Evolutionary conservation across 2,113 vertebrate species (phyloP).

Genomic region (Nesogale talazaci): DNA sequence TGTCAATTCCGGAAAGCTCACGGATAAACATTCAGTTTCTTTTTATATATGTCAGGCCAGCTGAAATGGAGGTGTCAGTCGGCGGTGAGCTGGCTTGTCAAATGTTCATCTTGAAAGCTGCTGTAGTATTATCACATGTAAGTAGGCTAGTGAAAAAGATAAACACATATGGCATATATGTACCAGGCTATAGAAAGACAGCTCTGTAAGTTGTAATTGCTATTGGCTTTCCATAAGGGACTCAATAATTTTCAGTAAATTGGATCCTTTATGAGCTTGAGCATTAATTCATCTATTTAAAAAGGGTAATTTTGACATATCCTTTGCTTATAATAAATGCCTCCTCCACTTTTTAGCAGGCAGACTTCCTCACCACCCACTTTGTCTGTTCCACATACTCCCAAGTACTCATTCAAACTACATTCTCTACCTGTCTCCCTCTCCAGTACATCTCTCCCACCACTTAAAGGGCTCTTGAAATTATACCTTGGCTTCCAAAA

Average conservation of each 20-base stretch:
- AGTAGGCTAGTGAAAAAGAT: constrained; percentile 81
- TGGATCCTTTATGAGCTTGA: constrained; percentile 77
- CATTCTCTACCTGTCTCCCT: constrained; percentile 61
- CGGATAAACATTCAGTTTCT: constrained; percentile 84
- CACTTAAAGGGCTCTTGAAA: not conserved
- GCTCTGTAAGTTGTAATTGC: constrained; percentile 76
- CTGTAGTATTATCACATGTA: constrained; percentile 78
- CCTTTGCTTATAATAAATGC: constrained; percentile 81
- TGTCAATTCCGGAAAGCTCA: constrained; percentile 84
- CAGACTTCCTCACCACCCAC: constrained; percentile 80
- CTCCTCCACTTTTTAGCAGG: constrained; percentile 80
- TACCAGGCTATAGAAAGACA: constrained; percentile 68
- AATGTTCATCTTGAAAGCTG: constrained; percentile 82
- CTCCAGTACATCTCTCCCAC: not conserved
- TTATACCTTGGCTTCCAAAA: not conserved
- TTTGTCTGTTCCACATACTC: constrained; percentile 60
- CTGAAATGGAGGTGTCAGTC: constrained; percentile 84
- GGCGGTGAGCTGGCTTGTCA: constrained; percentile 80
- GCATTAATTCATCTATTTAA: constrained; percentile 84
- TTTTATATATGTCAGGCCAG: constrained; percentile 84
- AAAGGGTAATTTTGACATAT: constrained; percentile 85
- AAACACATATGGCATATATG: constrained; percentile 76
- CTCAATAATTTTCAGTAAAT: constrained; percentile 79
- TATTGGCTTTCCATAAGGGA: constrained; percentile 78
- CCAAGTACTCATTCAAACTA: constrained; percentile 39